Evolutionary conservation across 2,797 vertebrate genomes (phyloP).

Genomic region (Chelon auratus): DNA sequence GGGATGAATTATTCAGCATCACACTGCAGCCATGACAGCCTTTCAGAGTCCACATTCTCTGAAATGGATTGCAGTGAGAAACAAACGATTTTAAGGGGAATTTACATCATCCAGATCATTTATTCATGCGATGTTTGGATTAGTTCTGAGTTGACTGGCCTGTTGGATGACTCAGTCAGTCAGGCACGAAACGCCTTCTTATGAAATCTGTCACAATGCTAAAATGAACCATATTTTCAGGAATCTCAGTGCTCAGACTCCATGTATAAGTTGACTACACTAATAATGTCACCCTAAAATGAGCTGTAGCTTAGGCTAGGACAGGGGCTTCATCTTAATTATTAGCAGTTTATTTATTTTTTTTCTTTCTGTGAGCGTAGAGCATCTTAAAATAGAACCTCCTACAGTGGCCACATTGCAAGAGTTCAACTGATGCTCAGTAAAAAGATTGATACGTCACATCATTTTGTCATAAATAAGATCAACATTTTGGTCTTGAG

Average conservation of each 20-base stretch:
- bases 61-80: not conserved
- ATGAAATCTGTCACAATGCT: not conserved
- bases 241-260: slow-evolving; percentile 42
- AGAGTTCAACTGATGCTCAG: slow-evolving; percentile 52
- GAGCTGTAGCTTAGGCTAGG: slow-evolving; percentile 41
- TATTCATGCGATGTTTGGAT: not conserved
- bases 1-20: slow-evolving; percentile 67
- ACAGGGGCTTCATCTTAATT: slow-evolving; percentile 74
- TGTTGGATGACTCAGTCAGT: slow-evolving; percentile 26
- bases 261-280: slow-evolving; percentile 18
- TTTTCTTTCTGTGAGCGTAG: slow-evolving; percentile 67
- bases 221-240: slow-evolving; percentile 9
- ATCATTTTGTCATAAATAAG: slow-evolving; percentile 1
- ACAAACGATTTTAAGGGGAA: slow-evolving; percentile 24
- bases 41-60: slow-evolving; percentile 15
- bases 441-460: not conserved
- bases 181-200: not conserved
- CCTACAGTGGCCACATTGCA: slow-evolving; percentile 72
- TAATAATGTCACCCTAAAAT: slow-evolving; percentile 54
- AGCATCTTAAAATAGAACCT: slow-evolving; percentile 80
- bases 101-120: not conserved
- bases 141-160: not conserved
- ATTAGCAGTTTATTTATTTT: slow-evolving; percentile 73
- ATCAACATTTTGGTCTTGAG: slow-evolving; percentile 1
- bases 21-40: slow-evolving; percentile 52